Base-by-base conservation (phyloP, 2,113 vertebrate genomes). In the Nannobrachium achirus region DNA sequence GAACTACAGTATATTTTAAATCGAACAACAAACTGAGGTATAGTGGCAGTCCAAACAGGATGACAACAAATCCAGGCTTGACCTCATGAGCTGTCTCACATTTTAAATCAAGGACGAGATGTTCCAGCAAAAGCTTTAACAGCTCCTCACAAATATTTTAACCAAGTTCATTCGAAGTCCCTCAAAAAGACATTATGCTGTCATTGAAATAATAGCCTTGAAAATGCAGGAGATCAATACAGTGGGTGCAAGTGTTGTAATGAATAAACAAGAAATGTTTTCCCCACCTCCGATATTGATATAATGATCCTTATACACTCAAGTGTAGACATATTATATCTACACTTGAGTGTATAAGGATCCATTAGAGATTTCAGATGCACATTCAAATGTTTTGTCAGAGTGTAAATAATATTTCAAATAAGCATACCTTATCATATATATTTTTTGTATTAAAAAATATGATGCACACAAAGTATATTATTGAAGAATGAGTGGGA, bases 321-420 rank as follows among this genome's bases (percentile, higher is more conserved):
- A n/a, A n/a, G n/a, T n/a, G n/a, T n/a, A n/a, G n/a, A n/a, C n/a
- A n/a, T n/a, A n/a, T n/a, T n/a, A n/a, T 42, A 58, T 58, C 16
- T 48, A 46, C 62, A 71, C 60, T 56, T 46, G 18, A 72, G 62
- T 51, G 63, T 59, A 61, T 10, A 66, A 76, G 69, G 38, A 66
- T 15, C 44, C 78, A 61, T 69, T 56, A 70, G 50, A 53, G 49
- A 69, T 71, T 42, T n/a, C 78, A 63, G 25, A 76, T 72, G 74
- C 41, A 83, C 53, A 72, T 59, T 46, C 19, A 44, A 45, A 71
- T 56, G 19, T 79, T 80, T 75, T 61, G 56, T 75, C 69, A 78
- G 66, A 19, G 14, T 90, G 87, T 92, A 92, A 89, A 92, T 91
- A 86, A 84, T 69, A 73, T 74, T 63, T 81, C 13, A 71, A 71